These are phyloP conservation scores for Palaemon carinicauda DNA, from an alignment of 1,140 invertebrate genomes.

Conservation along the genomic window DNA sequence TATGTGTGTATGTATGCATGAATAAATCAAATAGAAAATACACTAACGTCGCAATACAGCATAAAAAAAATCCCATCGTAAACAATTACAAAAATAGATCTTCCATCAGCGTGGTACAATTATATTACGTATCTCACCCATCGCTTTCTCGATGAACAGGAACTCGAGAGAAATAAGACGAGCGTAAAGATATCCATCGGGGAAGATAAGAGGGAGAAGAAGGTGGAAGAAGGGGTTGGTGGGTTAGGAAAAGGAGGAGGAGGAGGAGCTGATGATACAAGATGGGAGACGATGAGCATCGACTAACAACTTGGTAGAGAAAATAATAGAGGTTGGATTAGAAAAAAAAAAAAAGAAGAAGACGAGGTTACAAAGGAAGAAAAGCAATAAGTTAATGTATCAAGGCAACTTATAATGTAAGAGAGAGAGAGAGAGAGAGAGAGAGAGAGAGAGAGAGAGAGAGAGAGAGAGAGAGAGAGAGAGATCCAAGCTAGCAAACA, in stretches of 20 bases:
- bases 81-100: too few relatives aligned
- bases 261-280: too few relatives aligned
- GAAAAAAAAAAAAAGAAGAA: neutral
- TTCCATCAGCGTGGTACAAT: too few relatives aligned
- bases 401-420: neutral
- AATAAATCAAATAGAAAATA: too few relatives aligned
- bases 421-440: neutral
- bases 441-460: neutral
- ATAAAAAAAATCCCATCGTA: too few relatives aligned
- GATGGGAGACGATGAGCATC: too few relatives aligned
- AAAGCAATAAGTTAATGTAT: neutral
- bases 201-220: neutral
- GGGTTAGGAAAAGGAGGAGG: neutral
- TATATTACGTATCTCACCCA: too few relatives aligned
- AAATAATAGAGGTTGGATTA: neutral
- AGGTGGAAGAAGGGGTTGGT: neutral
- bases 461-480: neutral
- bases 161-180: neutral
- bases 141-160: neutral
- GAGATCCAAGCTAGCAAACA: neutral
- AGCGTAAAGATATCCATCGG: neutral
- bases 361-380: neutral
- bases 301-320: too few relatives aligned
- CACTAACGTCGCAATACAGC: neutral
- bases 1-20: too few relatives aligned